Conservation (phyloP, 2,113 vertebrate genomes). For the human (Homo sapiens) region GRCh38 chr13:90795001-90795500, state of each 20-base stretch:
- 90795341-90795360: not conserved
- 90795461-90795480: not conserved
- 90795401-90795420: not conserved
- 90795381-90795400: not conserved
- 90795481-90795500: not conserved
- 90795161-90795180: rapidly evolving
- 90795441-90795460: not conserved
- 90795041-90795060: rapidly evolving
- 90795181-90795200: rapidly evolving
- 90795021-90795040: not conserved
- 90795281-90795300: no score
- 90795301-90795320: no score
- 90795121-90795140: rapidly evolving
- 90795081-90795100: rapidly evolving
- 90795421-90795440: not conserved
- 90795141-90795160: rapidly evolving
- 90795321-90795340: not conserved
- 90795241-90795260: no score
- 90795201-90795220: rapidly evolving
- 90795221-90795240: no score
- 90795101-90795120: rapidly evolving
- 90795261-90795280: no score
- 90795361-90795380: not conserved
- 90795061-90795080: rapidly evolving
- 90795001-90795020: not conserved